Base-by-base conservation (phyloP, 2,888 invertebrate species). In the Lochmaea capreae region DNA sequence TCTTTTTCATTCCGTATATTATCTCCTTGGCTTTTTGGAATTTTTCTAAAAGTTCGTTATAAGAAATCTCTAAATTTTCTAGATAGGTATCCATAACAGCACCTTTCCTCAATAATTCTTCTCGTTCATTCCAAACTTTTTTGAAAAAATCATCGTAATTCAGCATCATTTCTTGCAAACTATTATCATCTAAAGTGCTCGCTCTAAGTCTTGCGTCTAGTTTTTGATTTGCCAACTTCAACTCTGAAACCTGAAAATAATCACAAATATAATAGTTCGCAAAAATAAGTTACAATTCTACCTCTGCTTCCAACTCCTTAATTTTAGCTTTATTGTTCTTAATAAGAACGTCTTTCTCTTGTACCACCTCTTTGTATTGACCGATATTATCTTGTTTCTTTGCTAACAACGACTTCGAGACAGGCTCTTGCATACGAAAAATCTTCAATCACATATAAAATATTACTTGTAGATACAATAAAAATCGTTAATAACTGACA, bases 1-100 rank as follows among this genome's bases (percentile, higher is more conserved):
- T 85, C 33, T 79, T 74, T 76, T 84, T 82, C 61, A 84, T 83
- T 2, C 82, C 83, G 46, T 78, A 71, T 16, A 87, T 80, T 6
- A 85, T 79, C 4, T 73, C 65, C 77, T 84, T 86, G 0, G 86
- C 80, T 62, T 82, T 81, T 72, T 84, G 84, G 74, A 83, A 86
- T 73, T 85, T 86, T 18, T 81, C 79, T 14, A 85, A 65, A 9
- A 87, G 74, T 62, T 85, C 83, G n/a, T 80, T 76, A 73, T 84
- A 86, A 33, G 85, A 82, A 9, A 67, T 65, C 75, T 86, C 85
- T 33, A 87, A 74, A 75, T 85, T 84, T 1, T 81, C 78, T 26
- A 84, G 74, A 77, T 86, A 85, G 5, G 10, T 52, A 18, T 78
- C 73, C n/a, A 80, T 75, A 11, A 79, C 70, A 22, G 82, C 79